phyloP scores from a whole-genome alignment of 1,140 invertebrate species.

The Centruroides sculpturatus region DNA sequence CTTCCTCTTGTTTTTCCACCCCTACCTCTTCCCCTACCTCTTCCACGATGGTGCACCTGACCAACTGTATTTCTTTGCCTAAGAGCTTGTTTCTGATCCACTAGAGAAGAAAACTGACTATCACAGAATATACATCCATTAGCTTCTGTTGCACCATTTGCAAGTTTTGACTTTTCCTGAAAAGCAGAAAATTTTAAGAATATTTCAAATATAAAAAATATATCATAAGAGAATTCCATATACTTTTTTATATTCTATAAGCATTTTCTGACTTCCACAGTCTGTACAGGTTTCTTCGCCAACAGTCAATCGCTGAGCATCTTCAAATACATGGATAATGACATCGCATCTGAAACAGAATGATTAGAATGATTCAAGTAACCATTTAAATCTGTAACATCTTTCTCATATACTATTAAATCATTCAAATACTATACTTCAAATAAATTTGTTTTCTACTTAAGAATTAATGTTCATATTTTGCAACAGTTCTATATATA shows the following conservation, averaged over 20 bases:
- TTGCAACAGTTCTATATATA: no score
- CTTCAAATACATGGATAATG: conserved; percentile 86
- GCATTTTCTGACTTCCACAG: conserved; percentile 72
- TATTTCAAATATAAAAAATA: conserved; percentile 3
- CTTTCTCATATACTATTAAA: no score
- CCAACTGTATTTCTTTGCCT: conserved; percentile 4
- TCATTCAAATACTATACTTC: no score
- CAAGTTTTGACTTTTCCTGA: conserved; percentile 68
- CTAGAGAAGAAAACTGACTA: conserved; percentile 52
- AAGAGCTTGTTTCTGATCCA: conserved; percentile 77
- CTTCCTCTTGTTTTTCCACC: conserved; percentile 34
- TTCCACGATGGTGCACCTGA: conserved; percentile 14
- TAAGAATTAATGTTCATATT: no score
- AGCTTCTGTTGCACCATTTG: conserved; percentile 64
- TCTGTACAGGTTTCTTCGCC: conserved; percentile 55
- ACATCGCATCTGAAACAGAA: conserved; percentile 65
- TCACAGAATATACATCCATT: conserved; percentile 91
- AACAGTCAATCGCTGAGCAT: conserved; percentile 75
- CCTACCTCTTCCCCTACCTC: conserved; percentile 29
- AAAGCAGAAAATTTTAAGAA: conserved; percentile 13
- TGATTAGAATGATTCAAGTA: no score
- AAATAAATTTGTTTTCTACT: no score
- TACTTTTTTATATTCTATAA: conserved; percentile 71
- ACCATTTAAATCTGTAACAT: no score
- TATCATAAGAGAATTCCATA: conserved; percentile 2